Evolutionary conservation across 2,113 vertebrate species (phyloP), one percentile per base, ranked within the genome.

Genomic region (Actinemys pallida): DNA sequence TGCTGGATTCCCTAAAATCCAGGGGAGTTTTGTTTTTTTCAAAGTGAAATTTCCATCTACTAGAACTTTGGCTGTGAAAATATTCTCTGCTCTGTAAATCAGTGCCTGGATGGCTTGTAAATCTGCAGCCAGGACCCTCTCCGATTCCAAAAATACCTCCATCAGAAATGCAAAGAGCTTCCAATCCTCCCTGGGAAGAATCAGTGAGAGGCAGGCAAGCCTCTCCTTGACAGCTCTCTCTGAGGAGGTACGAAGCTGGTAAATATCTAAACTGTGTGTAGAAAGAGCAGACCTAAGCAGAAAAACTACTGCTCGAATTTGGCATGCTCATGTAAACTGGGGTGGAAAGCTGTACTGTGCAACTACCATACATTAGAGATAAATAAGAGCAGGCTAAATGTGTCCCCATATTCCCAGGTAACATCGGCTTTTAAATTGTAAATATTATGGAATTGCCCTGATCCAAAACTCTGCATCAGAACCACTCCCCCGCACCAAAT

Each of bases 141-240:
- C 57, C 3, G 10, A 59, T 29, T 59, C 65, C 35, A 69, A 69
- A n/a, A 69, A n/a, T 20, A 69, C 6, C 22, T 76, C 75, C 42
- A 76, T 76, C 42, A 47, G 22, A 47, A 76, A 45, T 76, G 10
- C 42, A 27, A 76, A 76, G 24, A 6, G 83, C 8, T 42, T 79
- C 24, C 56, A 88, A 39, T 29, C 90, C 47, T n/a, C 47, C 25
- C 24, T 7, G 62, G 19, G 79, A 96, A 87, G 76, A 91, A 76
- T 5, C 39, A 90, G 50, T 59, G 59, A 87, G 83, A 90, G 93
- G 75, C 0, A 0, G 80, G 86, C 76, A 50, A 87, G 75, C 47
- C 83, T 83, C 24, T 25, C 89, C 80, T 91, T 92, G 42, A 56
- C 88, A 85, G 54, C 83, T 93, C 90, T 22, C 65, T 35, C 5